These are phyloP conservation scores for Acutogordius australiensis DNA, from an alignment of 2,888 invertebrate species.

Conservation along the genomic window DNA sequence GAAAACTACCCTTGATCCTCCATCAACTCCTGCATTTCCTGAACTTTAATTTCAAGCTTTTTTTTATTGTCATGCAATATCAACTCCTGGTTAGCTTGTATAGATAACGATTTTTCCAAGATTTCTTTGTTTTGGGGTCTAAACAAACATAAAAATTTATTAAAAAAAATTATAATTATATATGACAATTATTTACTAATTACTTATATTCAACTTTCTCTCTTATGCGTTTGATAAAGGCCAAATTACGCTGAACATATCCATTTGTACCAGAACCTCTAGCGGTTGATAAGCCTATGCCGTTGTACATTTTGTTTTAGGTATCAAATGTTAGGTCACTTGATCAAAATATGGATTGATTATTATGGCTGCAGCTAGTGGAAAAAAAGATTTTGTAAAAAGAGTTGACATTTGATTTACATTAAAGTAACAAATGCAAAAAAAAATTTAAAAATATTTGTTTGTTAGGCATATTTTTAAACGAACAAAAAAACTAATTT, in stretches of 20 bases:
- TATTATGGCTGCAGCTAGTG: too few species aligned
- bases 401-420: too few species aligned
- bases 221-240: constrained; percentile 50
- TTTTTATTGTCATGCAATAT: constrained; percentile 77
- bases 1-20: constrained; percentile 71
- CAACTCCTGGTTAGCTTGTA: constrained; percentile 64
- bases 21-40: constrained; percentile 67
- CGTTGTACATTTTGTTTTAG: constrained; percentile 99
- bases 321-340: too few species aligned
- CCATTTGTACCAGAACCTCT: constrained; percentile 96
- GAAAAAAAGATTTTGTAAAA: too few species aligned
- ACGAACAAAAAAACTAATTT: too few species aligned
- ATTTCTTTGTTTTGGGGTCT: background rate
- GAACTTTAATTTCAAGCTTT: constrained; percentile 78
- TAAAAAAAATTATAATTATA: too few species aligned
- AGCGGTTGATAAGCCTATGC: constrained; percentile 76
- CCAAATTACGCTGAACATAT: constrained; percentile 83
- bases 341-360: too few species aligned
- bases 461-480: too few species aligned
- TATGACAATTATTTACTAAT: background rate
- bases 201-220: constrained; percentile 50
- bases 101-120: background rate
- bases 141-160: background rate
- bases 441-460: too few species aligned
- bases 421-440: too few species aligned